phyloP scores from a whole-genome alignment of 2,113 vertebrate genomes.

The Emberiza fucata region DNA sequence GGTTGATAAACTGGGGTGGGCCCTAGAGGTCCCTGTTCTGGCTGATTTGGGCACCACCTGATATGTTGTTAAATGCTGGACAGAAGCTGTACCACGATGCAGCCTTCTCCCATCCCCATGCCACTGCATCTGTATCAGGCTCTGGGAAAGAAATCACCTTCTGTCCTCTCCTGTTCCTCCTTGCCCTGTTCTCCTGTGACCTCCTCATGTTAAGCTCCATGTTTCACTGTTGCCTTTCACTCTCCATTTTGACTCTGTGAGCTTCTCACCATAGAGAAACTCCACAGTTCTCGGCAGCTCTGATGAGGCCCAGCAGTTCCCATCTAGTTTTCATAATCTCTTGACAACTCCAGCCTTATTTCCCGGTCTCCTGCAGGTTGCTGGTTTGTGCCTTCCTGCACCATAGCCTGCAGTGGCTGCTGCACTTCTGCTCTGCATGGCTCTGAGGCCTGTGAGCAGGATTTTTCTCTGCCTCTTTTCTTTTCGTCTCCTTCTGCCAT shows the following conservation, averaged over 20 bases:
- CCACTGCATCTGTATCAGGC: background rate
- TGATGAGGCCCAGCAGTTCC: background rate
- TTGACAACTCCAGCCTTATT: background rate
- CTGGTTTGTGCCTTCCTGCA: background rate
- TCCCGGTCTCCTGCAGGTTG: background rate
- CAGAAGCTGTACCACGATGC: background rate
- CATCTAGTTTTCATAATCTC: background rate
- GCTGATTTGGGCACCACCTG: background rate
- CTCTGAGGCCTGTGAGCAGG: background rate
- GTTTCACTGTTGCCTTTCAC: background rate
- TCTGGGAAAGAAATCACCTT: background rate
- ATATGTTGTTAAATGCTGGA: background rate
- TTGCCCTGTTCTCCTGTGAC: background rate
- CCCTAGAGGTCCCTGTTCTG: background rate
- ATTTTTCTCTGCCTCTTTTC: background rate
- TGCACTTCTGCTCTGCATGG: background rate
- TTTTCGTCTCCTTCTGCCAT: background rate
- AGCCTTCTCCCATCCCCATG: background rate
- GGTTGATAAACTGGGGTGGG: background rate
- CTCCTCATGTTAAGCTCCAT: background rate
- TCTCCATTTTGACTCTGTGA: background rate
- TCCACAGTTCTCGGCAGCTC: background rate
- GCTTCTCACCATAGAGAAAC: background rate
- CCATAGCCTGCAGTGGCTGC: rapidly evolving
- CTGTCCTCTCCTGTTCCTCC: background rate